phyloP scores from a whole-genome alignment of 2,113 vertebrate species.

The Phodopus roborovskii region DNA sequence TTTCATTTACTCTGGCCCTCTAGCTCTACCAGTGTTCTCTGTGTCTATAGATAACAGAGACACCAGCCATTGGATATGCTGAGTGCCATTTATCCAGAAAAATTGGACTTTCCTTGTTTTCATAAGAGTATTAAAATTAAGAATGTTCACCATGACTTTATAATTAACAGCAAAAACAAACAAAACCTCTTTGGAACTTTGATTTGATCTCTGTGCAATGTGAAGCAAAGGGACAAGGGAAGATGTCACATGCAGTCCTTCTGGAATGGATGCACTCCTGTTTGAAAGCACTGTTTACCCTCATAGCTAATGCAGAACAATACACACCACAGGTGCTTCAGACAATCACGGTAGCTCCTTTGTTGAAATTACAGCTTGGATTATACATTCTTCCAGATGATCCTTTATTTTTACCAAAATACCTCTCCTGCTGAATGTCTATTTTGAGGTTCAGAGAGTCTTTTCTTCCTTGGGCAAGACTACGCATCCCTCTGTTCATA shows the following conservation, averaged over 20 bases:
- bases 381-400: constrained; percentile 68
- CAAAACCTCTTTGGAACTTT: neutral
- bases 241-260: constrained; percentile 1
- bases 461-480: neutral
- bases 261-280: constrained; percentile 60
- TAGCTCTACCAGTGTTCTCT: neutral
- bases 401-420: constrained; percentile 81
- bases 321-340: constrained; percentile 39
- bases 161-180: neutral
- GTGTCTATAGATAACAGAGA: neutral
- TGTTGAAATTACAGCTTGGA: constrained; percentile 77
- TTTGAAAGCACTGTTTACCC: constrained; percentile 79
- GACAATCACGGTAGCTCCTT: constrained; percentile 61
- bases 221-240: constrained; percentile 54
- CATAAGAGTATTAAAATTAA: neutral
- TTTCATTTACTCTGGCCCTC: neutral
- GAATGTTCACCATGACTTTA: neutral
- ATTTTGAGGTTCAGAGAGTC: constrained; percentile 76
- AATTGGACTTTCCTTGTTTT: neutral
- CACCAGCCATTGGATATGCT: neutral
- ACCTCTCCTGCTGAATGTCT: constrained; percentile 58
- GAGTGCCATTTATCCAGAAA: neutral
- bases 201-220: constrained; percentile 53
- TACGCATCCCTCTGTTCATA: neutral
- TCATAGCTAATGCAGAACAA: constrained; percentile 53